A percentile compares a stretch with the other conserved stretches of the same genome.
Conservation (phyloP, 1,140 invertebrate species). For the Xylocopa sonorina region DNA sequence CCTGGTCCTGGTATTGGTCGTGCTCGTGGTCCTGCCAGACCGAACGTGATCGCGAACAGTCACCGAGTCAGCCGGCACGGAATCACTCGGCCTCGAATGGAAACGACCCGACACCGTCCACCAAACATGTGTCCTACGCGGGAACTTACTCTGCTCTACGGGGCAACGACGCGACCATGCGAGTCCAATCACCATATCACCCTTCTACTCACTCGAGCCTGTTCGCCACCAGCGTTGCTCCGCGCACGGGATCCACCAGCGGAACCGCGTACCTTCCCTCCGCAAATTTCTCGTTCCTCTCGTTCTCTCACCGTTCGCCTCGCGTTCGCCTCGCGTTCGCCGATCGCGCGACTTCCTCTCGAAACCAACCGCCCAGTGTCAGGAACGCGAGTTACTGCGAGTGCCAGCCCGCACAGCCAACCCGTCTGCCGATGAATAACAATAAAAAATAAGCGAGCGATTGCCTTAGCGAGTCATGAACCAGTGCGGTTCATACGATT, state of each 20-base stretch:
- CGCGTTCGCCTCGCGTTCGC: not conserved
- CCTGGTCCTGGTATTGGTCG: not conserved
- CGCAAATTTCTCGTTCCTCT: not conserved
- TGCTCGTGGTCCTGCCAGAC: constrained; percentile 48
- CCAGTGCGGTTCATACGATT: constrained; percentile 31
- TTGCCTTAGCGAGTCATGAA: constrained; percentile 65
- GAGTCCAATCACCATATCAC: constrained; percentile 78
- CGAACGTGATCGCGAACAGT: constrained; percentile 69
- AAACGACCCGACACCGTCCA: constrained; percentile 62
- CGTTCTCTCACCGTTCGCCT: not conserved
- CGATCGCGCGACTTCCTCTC: not conserved
- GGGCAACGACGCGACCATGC: constrained; percentile 46
- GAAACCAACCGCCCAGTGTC: too few relatives aligned
- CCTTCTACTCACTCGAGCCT: constrained; percentile 56
- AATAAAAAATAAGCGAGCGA: constrained; percentile 77
- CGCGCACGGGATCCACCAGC: constrained; percentile 15
- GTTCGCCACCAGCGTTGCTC: constrained; percentile 29
- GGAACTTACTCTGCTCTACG: constrained; percentile 53
- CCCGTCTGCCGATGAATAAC: constrained; percentile 70
- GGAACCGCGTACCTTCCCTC: too few relatives aligned
- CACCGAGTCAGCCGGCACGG: constrained; percentile 68
- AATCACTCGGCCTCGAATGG: constrained; percentile 51
- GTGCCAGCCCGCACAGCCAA: constrained; percentile 2
- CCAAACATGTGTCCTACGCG: constrained; percentile 72
- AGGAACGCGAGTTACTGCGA: not conserved